Conservation (phyloP, 2,888 invertebrate genomes). For the Arctia plantaginis region DNA sequence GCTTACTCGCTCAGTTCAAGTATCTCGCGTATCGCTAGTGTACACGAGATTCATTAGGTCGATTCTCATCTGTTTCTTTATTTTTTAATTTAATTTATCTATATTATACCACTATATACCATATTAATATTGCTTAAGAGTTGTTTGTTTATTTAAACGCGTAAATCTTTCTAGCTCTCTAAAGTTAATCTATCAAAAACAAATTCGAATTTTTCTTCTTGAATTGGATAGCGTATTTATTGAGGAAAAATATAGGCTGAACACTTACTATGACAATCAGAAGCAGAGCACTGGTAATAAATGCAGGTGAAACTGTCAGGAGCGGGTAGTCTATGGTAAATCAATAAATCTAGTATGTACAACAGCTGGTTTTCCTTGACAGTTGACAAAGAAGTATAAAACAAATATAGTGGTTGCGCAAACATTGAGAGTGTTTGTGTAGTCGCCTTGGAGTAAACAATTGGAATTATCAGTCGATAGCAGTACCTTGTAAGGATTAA, state of each 20-base stretch:
- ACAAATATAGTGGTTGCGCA: slow-evolving; percentile 37
- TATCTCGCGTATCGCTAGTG: too few species aligned
- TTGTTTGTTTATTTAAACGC: not conserved
- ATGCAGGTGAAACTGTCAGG: not conserved
- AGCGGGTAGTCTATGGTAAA: not conserved
- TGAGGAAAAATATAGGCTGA: not conserved
- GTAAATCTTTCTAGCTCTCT: not conserved
- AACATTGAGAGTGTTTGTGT: slow-evolving; percentile 38
- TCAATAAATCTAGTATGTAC: not conserved
- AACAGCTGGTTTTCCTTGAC: slow-evolving; percentile 18
- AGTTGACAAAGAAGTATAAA: slow-evolving; percentile 21
- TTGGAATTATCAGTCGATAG: slow-evolving; percentile 49
- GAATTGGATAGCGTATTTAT: not conserved
- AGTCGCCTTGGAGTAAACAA: slow-evolving; percentile 47
- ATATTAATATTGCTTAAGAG: not conserved
- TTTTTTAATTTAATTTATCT: too few species aligned
- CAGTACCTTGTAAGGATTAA: slow-evolving; percentile 43
- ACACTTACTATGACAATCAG: not conserved
- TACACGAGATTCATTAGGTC: too few species aligned
- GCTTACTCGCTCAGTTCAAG: too few species aligned
- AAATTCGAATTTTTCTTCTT: not conserved
- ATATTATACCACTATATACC: too few species aligned
- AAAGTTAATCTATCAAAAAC: not conserved
- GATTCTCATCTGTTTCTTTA: too few species aligned
- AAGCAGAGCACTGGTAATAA: not conserved